Evolutionary conservation across 1,140 invertebrate species (phyloP), one percentile per base, ranked within the genome.

Genomic region (Drosophila baimaii): DNA sequence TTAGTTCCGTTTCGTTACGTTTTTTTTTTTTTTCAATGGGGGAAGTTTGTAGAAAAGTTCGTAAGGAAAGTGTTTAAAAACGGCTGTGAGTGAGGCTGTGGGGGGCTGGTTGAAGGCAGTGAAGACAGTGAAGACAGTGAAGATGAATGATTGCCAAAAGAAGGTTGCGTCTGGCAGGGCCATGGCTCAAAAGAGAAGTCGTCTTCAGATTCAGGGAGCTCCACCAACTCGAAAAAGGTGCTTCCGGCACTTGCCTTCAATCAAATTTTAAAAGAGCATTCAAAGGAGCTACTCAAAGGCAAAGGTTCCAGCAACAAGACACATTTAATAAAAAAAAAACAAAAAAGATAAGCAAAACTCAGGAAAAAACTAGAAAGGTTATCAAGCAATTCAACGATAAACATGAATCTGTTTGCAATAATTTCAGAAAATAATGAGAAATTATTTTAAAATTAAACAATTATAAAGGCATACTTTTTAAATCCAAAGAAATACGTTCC

Each of bases 51-150:
- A 44, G 29, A 19, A 59, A 65, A 43, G 55, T 65, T 65, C 21
- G 35, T n/a, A 65, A 27, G 62, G 62, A 65, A 65, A 65, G 62
- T 65, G 62, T 65, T 65, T 64, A 25, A 43, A 31, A 31, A 59
- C 44, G 27, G 27, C n/a, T n/a, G n/a, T n/a, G n/a, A n/a, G 39
- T 17, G 13, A 47, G 1, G 9, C 13, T 4, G 13, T 10, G n/a
- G 4, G 9, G 9, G 23, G n/a, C n/a, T n/a, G n/a, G n/a, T n/a
- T n/a, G 23, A 10, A 27, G 47, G 10, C 31, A 13, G 31, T n/a
- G n/a, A n/a, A n/a, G n/a, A n/a, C n/a, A 47, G 10, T 9, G 17
- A 31, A 35, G 13, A 29, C 17, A 21, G 51, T 35, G n/a, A 54
- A 35, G 13, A 54, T 59, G 57, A 52, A 39, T 59, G 46, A n/a